These are phyloP conservation scores for Australoheros scitulus DNA, from an alignment of 2,113 vertebrate genomes.

Conservation along the genomic window DNA sequence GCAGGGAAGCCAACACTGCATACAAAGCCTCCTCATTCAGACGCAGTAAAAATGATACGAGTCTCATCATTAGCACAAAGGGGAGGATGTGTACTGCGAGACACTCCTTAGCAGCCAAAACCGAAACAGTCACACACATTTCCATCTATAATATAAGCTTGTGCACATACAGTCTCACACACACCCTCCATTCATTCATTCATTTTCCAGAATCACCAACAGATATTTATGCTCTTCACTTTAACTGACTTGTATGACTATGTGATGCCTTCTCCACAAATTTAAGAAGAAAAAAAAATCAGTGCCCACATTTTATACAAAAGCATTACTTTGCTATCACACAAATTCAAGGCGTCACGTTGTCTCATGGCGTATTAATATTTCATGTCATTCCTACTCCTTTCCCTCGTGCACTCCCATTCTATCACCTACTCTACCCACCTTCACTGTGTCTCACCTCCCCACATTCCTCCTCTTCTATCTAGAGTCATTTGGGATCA, in stretches of 20 bases:
- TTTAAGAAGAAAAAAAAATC: conserved; percentile 14
- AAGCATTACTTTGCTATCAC: conserved; percentile 50
- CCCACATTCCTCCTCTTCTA: conserved; percentile 30
- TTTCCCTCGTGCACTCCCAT: conserved; percentile 7
- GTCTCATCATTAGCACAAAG: conserved; percentile 59
- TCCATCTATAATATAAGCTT: neutral
- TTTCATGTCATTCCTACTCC: conserved; percentile 63
- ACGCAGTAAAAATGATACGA: conserved; percentile 57
- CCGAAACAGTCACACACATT: neutral
- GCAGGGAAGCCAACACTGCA: neutral
- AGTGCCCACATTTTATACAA: conserved; percentile 4
- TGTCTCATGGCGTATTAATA: conserved; percentile 55
- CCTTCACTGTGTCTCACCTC: conserved; percentile 28
- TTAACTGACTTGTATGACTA: conserved; percentile 15
- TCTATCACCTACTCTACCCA: conserved; percentile 26
- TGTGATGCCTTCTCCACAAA: conserved; percentile 8
- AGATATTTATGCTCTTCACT: conserved; percentile 8
- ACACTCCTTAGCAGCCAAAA: conserved; percentile 10
- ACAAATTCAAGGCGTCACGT: conserved; percentile 49
- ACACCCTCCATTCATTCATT: neutral
- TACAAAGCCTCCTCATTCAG: conserved; percentile 55
- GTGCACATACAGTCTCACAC: neutral
- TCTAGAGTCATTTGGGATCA: conserved; percentile 71
- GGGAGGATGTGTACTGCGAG: conserved; percentile 38
- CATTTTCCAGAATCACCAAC: conserved; percentile 17